Evolutionary conservation across 2,113 vertebrate species (phyloP), one percentile per base, ranked within the genome.

Genomic region (Ancistrus triradiatus): DNA sequence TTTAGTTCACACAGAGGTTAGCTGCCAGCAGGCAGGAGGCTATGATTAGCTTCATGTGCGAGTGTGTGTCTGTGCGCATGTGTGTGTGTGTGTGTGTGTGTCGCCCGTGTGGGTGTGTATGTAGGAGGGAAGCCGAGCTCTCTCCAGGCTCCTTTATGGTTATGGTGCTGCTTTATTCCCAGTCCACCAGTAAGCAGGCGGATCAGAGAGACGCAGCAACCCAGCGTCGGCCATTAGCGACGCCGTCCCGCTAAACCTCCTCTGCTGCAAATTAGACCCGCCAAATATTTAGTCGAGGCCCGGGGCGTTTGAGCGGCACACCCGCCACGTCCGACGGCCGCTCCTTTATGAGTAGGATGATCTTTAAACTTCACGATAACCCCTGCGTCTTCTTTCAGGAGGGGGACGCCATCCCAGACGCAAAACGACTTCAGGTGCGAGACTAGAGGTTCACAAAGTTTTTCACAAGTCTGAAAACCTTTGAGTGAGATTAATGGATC

Each of bases 1-100:
- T 81, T 88, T 86, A 88, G 90, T 89, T 93, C 91, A 91, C 72
- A 61, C 74, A 74, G 79, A 84, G 88, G 88, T 90, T 91, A 91
- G 79, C 84, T 83, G 83, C 89, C 86, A 70, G 77, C 80, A 87
- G 87, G 89, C 81, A 88, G 56, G 72, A 81, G 76, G 74, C 80
- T 89, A 88, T 92, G 87, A 90, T 89, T 86, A 86, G 84, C 85
- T 90, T 88, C 90, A 82, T 69, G 10, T 90, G 71, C 70, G 69
- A 18, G 43, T 46, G 37, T 69, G 17, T 51, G 56, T 61, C 43
- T 50, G 17, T 44, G 28, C 58, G 52, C 38, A 31, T 49, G 21
- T 37, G 38, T 51, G 10, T 10, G 24, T 37, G 8, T 27, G 33
- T 43, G 47, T 33, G 35, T 51, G 35, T 63, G 33, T 69, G 55